Base-by-base conservation (phyloP, 2,888 invertebrate genomes). In the Acleris literana region DNA sequence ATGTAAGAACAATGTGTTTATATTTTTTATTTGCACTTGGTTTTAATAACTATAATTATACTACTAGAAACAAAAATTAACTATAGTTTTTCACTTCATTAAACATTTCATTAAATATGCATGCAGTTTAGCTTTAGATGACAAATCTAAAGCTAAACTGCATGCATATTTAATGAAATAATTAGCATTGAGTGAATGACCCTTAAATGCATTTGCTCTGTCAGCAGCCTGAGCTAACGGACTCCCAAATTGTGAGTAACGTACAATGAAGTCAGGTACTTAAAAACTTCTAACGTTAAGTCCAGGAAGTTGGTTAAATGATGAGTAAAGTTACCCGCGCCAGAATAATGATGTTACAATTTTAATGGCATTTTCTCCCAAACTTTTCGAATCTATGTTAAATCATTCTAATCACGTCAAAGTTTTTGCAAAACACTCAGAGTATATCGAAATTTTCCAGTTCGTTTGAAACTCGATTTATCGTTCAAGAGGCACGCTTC, bases 281-380 rank as follows among this genome's bases (percentile, higher is more conserved):
- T 63, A 66, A 67, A 66, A 69, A 69, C 63, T 69, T 69, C 53
- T n/a, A 25, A 59, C 59, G 51, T 58, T 63, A 55, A 51, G 59
- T 55, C 18, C 25, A 7, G 29, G 63, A 69, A 68, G 54, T 68
- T 65, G 56, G 53, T 67, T 68, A 69, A 70, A 68, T 68, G 63
- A 70, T 69, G 70, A 59, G 68, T 56, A 65, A 70, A 66, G 63
- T 70, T 70, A 46, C 60, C 22, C 25, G 58, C 57, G 48, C 25
- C 48, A 43, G 16, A 33, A 60, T 61, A 53, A 57, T 60, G 53
- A 64, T 43, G 61, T 58, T 55, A 56, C 61, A 53, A 62, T 57
- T 66, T 57, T 66, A 62, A 66, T 66, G 57, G 57, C n/a, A 52
- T 53, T 60, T 60, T 55, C 51, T 56, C 17, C 44, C 44, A 5